A percentile compares a stretch with the other conserved stretches of the same genome.
phyloP scores from a whole-genome alignment of 2,888 invertebrate species.

The Anthoptus insignis region DNA sequence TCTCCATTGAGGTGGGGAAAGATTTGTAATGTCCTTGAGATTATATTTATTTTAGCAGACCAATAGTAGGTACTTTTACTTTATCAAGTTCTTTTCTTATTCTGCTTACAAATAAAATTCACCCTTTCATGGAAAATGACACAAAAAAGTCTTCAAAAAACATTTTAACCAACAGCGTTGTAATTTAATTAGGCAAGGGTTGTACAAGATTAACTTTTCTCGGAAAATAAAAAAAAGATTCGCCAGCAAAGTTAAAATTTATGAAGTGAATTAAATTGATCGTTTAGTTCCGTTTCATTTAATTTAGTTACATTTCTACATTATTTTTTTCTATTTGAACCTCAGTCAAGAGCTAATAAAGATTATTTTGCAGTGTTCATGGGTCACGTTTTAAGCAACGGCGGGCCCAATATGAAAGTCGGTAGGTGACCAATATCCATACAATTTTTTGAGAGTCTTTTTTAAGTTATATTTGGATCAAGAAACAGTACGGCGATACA shows the following conservation, averaged over 20 bases:
- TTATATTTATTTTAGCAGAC: too few species aligned
- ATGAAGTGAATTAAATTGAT: conserved; percentile 54
- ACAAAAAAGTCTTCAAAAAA: background rate
- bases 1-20: too few species aligned
- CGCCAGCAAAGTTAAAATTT: conserved; percentile 41
- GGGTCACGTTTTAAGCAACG: too few species aligned
- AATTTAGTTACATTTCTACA: conserved; percentile 39
- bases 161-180: conserved; percentile 1
- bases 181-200: conserved; percentile 31
- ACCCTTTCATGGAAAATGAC: background rate
- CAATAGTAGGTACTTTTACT: too few species aligned
- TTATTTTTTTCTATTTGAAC: conserved; percentile 3
- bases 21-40: too few species aligned
- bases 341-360: background rate
- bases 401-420: too few species aligned
- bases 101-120: background rate
- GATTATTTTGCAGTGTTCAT: too few species aligned
- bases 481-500: too few species aligned
- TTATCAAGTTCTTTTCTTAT: too few species aligned
- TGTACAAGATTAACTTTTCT: conserved; percentile 26
- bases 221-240: conserved; percentile 46
- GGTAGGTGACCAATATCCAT: too few species aligned
- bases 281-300: conserved; percentile 58
- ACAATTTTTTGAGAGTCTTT: too few species aligned
- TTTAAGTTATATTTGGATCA: too few species aligned